Base-by-base conservation (phyloP, 2,888 invertebrate species). In the Orthosia incerta region DNA sequence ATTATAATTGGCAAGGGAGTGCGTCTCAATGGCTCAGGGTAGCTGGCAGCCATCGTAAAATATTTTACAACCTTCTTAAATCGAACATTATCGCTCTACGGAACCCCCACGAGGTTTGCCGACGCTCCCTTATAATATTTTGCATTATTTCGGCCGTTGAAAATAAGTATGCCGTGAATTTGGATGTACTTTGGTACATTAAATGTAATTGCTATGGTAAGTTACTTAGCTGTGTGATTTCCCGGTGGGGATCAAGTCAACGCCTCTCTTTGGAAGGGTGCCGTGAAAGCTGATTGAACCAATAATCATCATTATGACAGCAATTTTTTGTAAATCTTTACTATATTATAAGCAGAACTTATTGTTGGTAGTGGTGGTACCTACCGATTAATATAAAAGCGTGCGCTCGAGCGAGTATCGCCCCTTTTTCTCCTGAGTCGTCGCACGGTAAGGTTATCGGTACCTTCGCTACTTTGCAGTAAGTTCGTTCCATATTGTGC, bases 21-120 rank as follows among this genome's bases (percentile, higher is more conserved):
- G 81, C 80, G 82, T 81, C 84, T 82, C 79, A 77, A 71, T 73
- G 80, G 81, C 80, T 78, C 80, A 74, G 70, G 71, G 71, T 83
- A 82, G 80, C 79, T 81, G 79, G 81, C 78, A 82, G 76, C 68
- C 76, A 79, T 88, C 89, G 86, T 91, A 90, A 91, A 91, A 91
- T 89, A 89, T 89, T 91, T 91, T 93, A 93, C 89, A 90, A 76
- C 85, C 83, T 78, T 72, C 87, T 85, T 89, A 91, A 92, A 92
- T 91, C 89, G 89, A 90, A 89, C 89, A 92, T 91, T 92, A 91
- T 92, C 91, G 79, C 77, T 73, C 76, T 83, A 86, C 80, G 76
- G 73, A 87, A 88, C 82, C 88, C 90, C 86, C 89, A 76, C 64
- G 88, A 53, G 81, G 76, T 60, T 73, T 62, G 11, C 57, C 67